phyloP scores from a whole-genome alignment of 2,113 vertebrate genomes.

The Tyrannus savana region DNA sequence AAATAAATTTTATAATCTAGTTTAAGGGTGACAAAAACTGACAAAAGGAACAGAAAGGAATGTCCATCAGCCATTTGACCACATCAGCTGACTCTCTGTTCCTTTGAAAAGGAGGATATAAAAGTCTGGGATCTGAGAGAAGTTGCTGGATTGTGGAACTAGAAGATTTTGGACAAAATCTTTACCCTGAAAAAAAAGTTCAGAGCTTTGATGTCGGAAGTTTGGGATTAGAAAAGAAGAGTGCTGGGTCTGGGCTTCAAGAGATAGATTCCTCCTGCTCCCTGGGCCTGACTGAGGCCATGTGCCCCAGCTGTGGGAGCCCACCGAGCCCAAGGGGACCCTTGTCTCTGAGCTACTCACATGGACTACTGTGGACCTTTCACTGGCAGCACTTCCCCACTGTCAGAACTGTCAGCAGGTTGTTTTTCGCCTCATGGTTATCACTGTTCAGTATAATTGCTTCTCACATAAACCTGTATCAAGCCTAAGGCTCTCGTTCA shows the following conservation, averaged over 20 bases:
- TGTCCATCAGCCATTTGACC: background rate
- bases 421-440: background rate
- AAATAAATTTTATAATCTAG: background rate
- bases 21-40: background rate
- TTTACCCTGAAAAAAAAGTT: background rate
- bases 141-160: background rate
- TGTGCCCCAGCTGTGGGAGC: accelerated
- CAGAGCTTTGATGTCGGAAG: background rate
- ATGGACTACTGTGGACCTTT: background rate
- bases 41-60: background rate
- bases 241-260: background rate
- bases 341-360: accelerated
- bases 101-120: background rate
- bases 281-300: background rate
- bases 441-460: background rate
- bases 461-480: background rate
- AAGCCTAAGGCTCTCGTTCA: background rate
- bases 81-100: background rate
- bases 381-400: background rate
- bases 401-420: background rate
- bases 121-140: background rate
- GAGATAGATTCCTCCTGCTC: background rate
- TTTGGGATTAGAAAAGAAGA: background rate
- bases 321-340: accelerated
- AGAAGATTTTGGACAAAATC: background rate